These are phyloP conservation scores for Gryllus bimaculatus DNA, from an alignment of 1,140 invertebrate genomes.

Conservation along the genomic window DNA sequence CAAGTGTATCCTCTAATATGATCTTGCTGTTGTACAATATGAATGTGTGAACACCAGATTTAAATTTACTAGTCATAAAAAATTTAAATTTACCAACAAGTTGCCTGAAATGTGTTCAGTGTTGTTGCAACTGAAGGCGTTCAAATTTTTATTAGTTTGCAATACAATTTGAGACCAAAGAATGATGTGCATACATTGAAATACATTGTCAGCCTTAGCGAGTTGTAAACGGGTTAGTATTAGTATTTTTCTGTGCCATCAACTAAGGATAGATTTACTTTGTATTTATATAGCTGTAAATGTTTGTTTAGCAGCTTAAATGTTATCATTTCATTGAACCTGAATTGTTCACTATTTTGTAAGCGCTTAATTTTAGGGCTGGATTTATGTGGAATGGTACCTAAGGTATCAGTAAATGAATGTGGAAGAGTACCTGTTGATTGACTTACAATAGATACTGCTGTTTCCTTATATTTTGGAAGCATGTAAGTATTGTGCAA, in stretches of 20 bases:
- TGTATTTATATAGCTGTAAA: neutral
- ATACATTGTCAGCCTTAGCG: neutral
- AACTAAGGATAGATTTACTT: neutral
- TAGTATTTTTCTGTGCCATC: neutral
- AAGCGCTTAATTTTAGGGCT: neutral
- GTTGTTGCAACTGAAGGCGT: neutral
- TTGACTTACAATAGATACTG: neutral
- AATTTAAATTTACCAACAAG: neutral
- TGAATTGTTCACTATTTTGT: neutral
- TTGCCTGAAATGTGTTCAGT: neutral
- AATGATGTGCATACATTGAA: neutral
- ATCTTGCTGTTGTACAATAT: neutral
- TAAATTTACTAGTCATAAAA: neutral
- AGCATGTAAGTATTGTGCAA: too few relatives aligned
- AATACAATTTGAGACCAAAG: neutral
- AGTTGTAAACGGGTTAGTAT: neutral
- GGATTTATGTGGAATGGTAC: neutral
- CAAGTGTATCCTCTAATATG: neutral
- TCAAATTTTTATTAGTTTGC: neutral
- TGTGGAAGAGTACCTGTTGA: neutral
- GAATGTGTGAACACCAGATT: neutral
- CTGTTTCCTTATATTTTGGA: neutral
- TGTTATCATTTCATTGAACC: too few relatives aligned
- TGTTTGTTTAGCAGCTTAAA: too few relatives aligned
- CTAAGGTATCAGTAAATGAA: neutral